These are phyloP conservation scores for Epinephelus lanceolatus DNA, from an alignment of 2,113 vertebrate genomes.

Conservation along the genomic window DNA sequence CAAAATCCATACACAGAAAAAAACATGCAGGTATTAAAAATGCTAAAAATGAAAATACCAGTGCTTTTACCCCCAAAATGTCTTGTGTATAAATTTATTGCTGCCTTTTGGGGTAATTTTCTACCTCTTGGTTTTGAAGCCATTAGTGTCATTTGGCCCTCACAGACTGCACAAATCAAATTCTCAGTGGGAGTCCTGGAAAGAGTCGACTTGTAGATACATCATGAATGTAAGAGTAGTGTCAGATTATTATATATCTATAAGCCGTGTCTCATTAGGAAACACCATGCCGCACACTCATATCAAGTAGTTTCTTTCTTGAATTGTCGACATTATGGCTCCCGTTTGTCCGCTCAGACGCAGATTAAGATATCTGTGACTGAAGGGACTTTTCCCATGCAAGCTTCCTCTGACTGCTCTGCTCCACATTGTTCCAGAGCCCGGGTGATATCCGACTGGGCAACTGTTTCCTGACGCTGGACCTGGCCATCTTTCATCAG, in stretches of 20 bases:
- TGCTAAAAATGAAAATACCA: not conserved
- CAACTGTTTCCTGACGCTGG: slow-evolving; percentile 68
- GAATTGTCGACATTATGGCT: not conserved
- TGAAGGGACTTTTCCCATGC: slow-evolving; percentile 42
- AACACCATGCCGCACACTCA: not conserved
- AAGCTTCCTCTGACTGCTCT: slow-evolving; percentile 46
- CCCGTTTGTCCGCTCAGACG: not conserved
- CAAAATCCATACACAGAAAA: no score
- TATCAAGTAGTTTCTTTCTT: not conserved
- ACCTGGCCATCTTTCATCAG: slow-evolving; percentile 69
- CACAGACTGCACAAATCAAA: slow-evolving; percentile 10
- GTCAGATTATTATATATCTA: not conserved
- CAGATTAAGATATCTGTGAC: slow-evolving; percentile 47
- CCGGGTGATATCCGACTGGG: slow-evolving; percentile 56
- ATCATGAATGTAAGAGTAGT: not conserved
- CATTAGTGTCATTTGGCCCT: not conserved
- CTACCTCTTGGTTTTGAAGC: not conserved
- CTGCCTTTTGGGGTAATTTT: not conserved
- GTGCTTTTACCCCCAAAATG: not conserved
- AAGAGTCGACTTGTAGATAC: slow-evolving; percentile 2
- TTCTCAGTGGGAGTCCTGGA: not conserved
- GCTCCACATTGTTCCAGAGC: slow-evolving; percentile 66
- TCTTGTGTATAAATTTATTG: not conserved
- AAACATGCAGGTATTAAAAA: not conserved
- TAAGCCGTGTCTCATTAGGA: not conserved